These are phyloP conservation scores for Eustalomyia histrio DNA, from an alignment of 2,888 invertebrate species.

Conservation along the genomic window DNA sequence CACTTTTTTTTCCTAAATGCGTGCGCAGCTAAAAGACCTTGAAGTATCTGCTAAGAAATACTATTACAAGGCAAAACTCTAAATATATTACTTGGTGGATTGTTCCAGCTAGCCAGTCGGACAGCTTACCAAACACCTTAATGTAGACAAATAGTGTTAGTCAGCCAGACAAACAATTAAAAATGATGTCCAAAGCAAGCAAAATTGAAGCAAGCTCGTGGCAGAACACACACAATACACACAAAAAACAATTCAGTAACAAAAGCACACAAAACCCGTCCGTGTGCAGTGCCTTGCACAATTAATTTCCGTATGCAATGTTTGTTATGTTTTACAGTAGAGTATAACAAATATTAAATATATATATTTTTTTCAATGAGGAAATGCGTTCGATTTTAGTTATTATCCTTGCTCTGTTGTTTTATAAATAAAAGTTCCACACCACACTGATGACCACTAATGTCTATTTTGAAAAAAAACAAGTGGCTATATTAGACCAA, in stretches of 20 bases:
- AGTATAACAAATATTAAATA: conserved; percentile 10
- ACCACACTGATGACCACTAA: conserved; percentile 53
- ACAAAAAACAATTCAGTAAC: conserved; percentile 33
- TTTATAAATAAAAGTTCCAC: conserved; percentile 61
- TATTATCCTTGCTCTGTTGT: conserved; percentile 52
- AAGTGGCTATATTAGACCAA: too few species aligned
- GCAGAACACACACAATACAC: conserved; percentile 56
- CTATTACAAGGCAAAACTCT: conserved; percentile 35
- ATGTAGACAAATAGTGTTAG: conserved; percentile 28
- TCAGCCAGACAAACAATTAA: conserved; percentile 22
- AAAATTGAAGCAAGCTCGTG: conserved; percentile 54
- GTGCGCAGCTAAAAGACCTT: conserved; percentile 65
- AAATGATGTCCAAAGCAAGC: conserved; percentile 35
- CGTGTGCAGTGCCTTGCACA: conserved; percentile 25
- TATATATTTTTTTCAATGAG: conserved; percentile 8
- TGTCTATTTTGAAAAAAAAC: too few species aligned
- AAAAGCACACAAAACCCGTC: conserved; percentile 28
- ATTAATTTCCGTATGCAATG: conserved; percentile 37
- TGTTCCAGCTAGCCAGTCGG: conserved; percentile 6
- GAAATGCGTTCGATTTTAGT: conserved; percentile 35
- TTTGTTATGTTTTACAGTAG: conserved; percentile 20
- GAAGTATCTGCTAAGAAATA: conserved; percentile 54
- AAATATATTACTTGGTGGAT: conserved; percentile 16
- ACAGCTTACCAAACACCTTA: not conserved
- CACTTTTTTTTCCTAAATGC: conserved; percentile 48